phyloP scores from a whole-genome alignment of 2,113 vertebrate species.

The Platysternon megacephalum region DNA sequence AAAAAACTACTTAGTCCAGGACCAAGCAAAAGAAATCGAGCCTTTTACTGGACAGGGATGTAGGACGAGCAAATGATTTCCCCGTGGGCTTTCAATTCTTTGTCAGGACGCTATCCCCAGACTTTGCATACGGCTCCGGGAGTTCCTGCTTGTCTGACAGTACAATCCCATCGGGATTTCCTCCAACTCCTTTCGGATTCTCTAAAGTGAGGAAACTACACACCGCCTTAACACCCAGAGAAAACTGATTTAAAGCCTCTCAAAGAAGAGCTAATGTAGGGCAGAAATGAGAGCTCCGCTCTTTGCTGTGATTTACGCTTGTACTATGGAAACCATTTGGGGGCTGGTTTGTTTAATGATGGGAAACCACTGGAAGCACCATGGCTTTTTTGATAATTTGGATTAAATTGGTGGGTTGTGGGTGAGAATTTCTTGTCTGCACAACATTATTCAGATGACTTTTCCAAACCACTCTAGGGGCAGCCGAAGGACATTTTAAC shows the following conservation, averaged over 20 bases:
- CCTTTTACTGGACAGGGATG: background rate
- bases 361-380: background rate
- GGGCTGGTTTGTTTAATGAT: background rate
- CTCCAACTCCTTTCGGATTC: background rate
- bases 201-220: background rate
- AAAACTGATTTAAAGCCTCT: background rate
- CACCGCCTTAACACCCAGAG: background rate
- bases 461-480: background rate
- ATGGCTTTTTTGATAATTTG: background rate
- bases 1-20: background rate
- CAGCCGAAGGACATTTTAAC: too few relatives aligned
- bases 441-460: background rate
- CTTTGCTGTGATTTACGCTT: background rate
- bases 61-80: background rate
- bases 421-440: background rate
- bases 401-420: background rate
- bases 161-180: background rate
- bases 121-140: background rate
- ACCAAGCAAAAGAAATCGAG: background rate
- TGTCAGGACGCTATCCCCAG: background rate
- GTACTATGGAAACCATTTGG: background rate
- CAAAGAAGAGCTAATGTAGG: background rate
- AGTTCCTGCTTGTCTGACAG: background rate
- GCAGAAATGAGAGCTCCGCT: background rate
- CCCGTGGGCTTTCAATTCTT: background rate